Evolutionary conservation across 1,140 invertebrate species (phyloP).

Genomic region (Teleogryllus occipitalis): DNA sequence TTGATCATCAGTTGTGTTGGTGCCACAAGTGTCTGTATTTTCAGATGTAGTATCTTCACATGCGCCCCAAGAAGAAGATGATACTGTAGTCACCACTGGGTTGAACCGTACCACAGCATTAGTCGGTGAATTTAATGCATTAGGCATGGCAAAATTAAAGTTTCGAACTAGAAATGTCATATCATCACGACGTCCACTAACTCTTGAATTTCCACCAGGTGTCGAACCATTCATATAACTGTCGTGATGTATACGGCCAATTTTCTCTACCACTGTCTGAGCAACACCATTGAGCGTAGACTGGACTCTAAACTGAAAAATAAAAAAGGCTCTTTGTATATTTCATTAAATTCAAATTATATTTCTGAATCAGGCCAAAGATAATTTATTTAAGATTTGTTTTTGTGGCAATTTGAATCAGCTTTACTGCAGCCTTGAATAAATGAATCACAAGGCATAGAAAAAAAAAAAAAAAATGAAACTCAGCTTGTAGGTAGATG

Average conservation of each 20-base stretch:
- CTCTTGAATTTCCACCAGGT: constrained; percentile 6
- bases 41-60: constrained; percentile 16
- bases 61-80: constrained; percentile 13
- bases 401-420: too few species aligned
- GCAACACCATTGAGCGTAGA: constrained; percentile 72
- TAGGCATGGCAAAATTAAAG: constrained; percentile 71
- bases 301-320: constrained; percentile 63
- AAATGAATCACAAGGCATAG: too few species aligned
- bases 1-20: constrained; percentile 17
- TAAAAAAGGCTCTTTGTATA: too few species aligned
- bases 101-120: constrained; percentile 43
- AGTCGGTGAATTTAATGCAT: constrained; percentile 45
- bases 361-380: too few species aligned
- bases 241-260: constrained; percentile 75
- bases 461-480: too few species aligned
- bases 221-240: constrained; percentile 56
- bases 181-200: constrained; percentile 53
- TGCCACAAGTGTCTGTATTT: constrained; percentile 1
- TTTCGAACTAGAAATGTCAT: constrained; percentile 80
- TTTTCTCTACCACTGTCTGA: constrained; percentile 79
- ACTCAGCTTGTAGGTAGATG: too few species aligned
- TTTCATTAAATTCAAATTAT: too few species aligned
- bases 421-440: too few species aligned
- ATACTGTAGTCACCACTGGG: constrained; percentile 44
- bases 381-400: too few species aligned